A percentile compares a stretch with the other conserved stretches of the same genome.
These are phyloP conservation scores for Heptranchias perlo DNA, from an alignment of 2,113 vertebrate species.

Conservation along the genomic window DNA sequence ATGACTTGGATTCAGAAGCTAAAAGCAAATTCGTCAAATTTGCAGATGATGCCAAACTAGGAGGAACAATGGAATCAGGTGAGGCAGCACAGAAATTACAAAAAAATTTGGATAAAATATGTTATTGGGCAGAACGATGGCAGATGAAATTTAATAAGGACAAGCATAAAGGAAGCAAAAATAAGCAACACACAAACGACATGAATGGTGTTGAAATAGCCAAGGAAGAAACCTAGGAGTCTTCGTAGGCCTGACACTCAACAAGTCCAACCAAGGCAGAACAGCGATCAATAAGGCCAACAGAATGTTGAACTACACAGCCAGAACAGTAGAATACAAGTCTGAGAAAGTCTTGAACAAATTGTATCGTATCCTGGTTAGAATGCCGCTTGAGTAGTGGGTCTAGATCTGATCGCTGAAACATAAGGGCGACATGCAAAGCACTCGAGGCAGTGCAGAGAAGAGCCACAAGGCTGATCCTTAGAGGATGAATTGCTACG, in stretches of 20 bases:
- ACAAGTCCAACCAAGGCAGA: neutral
- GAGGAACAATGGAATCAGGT: no score
- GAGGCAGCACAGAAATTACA: no score
- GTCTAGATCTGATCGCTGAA: neutral
- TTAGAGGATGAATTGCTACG: no score
- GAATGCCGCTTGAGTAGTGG: neutral
- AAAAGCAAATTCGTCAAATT: no score
- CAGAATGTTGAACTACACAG: neutral
- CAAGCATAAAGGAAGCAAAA: neutral
- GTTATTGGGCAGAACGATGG: neutral
- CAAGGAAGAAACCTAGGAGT: neutral
- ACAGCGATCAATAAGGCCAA: neutral
- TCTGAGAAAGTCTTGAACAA: neutral
- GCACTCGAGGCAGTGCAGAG: neutral
- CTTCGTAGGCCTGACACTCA: neutral
- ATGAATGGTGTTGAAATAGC: neutral
- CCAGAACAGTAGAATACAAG: neutral
- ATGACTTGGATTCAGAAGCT: no score
- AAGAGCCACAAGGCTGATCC: neutral
- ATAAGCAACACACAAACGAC: neutral
- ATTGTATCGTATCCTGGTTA: neutral
- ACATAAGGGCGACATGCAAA: neutral
- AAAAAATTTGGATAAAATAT: no score
- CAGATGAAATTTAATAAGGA: neutral
- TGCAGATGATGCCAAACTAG: no score